These are phyloP conservation scores for Masticophis lateralis DNA, from an alignment of 2,797 vertebrate genomes.

Conservation along the genomic window DNA sequence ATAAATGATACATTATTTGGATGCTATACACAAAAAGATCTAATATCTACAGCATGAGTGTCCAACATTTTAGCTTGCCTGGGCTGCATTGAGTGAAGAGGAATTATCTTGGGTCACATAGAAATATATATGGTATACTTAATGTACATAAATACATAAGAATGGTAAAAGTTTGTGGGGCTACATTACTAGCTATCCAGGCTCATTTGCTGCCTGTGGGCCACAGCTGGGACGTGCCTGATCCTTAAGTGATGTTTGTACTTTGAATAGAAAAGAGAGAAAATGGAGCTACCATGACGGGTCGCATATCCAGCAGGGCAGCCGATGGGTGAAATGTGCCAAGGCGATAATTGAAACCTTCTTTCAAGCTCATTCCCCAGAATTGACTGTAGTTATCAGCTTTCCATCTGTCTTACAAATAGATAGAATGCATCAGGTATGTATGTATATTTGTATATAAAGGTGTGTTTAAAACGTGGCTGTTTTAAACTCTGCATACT, in stretches of 20 bases:
- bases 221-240: not conserved
- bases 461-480: not conserved
- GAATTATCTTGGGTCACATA: not conserved
- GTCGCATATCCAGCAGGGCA: slow-evolving; percentile 69
- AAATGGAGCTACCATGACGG: slow-evolving; percentile 58
- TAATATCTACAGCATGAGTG: not conserved
- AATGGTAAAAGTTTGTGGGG: not conserved
- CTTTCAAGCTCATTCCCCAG: slow-evolving; percentile 75
- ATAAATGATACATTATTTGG: not conserved
- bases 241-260: not conserved
- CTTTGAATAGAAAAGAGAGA: not conserved
- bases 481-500: not conserved
- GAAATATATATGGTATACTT: not conserved
- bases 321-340: slow-evolving; percentile 72
- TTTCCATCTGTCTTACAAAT: slow-evolving; percentile 70
- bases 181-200: not conserved
- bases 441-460: not conserved
- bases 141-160: not conserved
- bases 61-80: not conserved
- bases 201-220: not conserved
- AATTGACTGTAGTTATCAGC: slow-evolving; percentile 75
- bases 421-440: slow-evolving; percentile 11
- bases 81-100: not conserved
- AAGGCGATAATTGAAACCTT: slow-evolving; percentile 70
- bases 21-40: too few relatives aligned